phyloP scores from a whole-genome alignment of 2,113 vertebrate species.

The Colius striatus region DNA sequence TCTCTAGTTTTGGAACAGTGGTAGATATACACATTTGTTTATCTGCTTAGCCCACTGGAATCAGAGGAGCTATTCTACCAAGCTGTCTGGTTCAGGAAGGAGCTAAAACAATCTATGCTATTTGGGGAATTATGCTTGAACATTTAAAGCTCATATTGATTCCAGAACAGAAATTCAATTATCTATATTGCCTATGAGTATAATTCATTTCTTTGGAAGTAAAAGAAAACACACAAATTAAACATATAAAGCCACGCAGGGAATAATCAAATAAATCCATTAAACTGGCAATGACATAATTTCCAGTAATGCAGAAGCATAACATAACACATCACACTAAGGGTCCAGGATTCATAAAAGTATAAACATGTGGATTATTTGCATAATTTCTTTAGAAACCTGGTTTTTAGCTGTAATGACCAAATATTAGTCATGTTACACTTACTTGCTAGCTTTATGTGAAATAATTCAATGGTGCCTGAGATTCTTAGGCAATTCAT shows the following conservation, averaged over 20 bases:
- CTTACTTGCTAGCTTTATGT: not conserved
- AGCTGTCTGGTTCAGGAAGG: not conserved
- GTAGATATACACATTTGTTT: not conserved
- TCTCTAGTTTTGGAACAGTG: not conserved
- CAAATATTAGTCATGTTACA: not conserved
- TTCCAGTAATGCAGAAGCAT: not conserved
- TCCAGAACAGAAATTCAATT: constrained; percentile 41
- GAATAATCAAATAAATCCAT: constrained; percentile 5
- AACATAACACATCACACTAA: not conserved
- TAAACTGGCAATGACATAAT: not conserved
- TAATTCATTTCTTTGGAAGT: not conserved
- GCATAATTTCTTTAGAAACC: not conserved
- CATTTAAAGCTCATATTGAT: not conserved
- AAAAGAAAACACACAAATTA: not conserved
- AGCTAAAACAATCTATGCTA: not conserved
- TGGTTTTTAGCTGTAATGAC: not conserved
- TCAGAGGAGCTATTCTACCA: not conserved
- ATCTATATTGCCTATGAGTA: not conserved
- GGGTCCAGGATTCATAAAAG: not conserved
- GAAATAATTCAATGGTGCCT: not conserved
- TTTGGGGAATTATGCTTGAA: not conserved
- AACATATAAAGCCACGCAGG: not conserved
- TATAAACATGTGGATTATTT: not conserved
- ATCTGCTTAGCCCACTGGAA: not conserved
- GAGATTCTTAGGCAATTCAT: not conserved